These are phyloP conservation scores for Somateria mollissima DNA, from an alignment of 2,797 vertebrate species.

Conservation along the genomic window DNA sequence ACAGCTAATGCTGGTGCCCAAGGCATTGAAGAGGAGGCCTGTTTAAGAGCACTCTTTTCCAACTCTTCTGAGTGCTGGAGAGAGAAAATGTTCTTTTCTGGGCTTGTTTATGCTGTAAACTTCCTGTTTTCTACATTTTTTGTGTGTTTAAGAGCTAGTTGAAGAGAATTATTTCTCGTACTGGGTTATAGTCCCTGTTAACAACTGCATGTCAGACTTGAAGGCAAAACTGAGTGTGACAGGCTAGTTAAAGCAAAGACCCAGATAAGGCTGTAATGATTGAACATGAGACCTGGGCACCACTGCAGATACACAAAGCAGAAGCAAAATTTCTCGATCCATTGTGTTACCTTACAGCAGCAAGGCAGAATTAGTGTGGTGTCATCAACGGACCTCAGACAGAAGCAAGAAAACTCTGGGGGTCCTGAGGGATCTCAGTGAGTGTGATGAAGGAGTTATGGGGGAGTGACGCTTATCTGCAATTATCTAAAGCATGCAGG, in stretches of 20 bases:
- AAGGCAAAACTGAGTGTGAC: background rate
- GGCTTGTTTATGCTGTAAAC: rapidly evolving
- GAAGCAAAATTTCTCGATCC: background rate
- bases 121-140: background rate
- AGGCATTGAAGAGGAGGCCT: background rate
- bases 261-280: background rate
- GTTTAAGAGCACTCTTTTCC: background rate
- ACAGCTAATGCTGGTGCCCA: background rate
- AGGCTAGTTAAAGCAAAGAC: background rate
- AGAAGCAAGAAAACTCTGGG: background rate
- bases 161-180: background rate
- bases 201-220: background rate
- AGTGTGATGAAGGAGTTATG: background rate
- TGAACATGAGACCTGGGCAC: background rate
- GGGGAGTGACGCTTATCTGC: background rate
- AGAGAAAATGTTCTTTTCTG: rapidly evolving
- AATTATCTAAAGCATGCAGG: background rate
- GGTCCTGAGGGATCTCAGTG: background rate
- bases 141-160: background rate
- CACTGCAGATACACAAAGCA: background rate
- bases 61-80: background rate
- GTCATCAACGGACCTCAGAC: background rate
- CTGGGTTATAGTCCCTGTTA: background rate
- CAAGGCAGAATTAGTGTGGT: background rate
- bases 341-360: background rate